Conservation (phyloP, 2,113 vertebrate species). For the Oenanthe melanoleuca region DNA sequence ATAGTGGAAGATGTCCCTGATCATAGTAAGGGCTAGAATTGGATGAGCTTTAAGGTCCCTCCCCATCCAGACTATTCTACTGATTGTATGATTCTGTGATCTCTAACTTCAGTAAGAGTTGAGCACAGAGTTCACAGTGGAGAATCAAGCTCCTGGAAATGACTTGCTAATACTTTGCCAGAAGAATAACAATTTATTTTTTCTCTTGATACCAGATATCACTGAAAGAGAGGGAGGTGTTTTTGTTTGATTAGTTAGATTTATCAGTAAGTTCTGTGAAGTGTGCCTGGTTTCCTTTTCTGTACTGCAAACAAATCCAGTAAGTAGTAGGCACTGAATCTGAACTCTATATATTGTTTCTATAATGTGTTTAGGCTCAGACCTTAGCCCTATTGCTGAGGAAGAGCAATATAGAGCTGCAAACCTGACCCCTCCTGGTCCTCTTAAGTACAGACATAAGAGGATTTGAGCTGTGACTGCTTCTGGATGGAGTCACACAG, state of each 20-base stretch:
- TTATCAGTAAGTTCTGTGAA: neutral
- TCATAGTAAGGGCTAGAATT: neutral
- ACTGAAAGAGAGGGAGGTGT: neutral
- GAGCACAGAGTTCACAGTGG: fast-evolving
- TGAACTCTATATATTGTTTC: neutral
- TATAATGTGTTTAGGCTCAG: neutral
- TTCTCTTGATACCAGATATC: neutral
- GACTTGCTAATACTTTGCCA: neutral
- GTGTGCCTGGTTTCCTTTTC: neutral
- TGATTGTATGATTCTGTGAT: neutral
- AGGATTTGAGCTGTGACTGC: neutral
- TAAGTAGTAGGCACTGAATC: neutral
- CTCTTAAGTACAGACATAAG: neutral
- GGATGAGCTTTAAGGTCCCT: neutral
- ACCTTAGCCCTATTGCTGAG: neutral
- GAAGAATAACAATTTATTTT: neutral
- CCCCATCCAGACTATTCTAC: neutral
- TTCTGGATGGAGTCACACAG: neutral
- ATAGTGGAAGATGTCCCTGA: neutral
- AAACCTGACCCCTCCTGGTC: slow-evolving; percentile 29
- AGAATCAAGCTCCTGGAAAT: neutral
- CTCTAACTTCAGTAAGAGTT: neutral
- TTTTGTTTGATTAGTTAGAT: neutral
- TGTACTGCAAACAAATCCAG: neutral
- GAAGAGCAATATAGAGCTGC: neutral